phyloP scores from a whole-genome alignment of 2,888 invertebrate genomes.

The Romanomermis culicivorax region DNA sequence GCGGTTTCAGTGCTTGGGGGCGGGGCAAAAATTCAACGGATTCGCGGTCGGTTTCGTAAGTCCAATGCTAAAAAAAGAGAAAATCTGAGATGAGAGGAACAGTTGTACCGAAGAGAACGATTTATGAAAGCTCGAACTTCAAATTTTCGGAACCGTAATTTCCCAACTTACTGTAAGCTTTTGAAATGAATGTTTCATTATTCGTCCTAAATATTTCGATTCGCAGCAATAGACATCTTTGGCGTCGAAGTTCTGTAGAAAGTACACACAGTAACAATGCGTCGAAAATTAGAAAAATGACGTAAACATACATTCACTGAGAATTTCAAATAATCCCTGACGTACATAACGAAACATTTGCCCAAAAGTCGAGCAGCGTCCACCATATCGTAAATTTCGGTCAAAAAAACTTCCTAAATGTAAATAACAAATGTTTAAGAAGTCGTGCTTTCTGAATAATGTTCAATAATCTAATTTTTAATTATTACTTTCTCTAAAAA shows the following conservation, averaged over 20 bases:
- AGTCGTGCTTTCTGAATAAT: not conserved
- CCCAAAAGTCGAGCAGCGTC: constrained; percentile 64
- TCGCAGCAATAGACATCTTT: constrained; percentile 93
- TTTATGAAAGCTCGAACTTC: too few relatives aligned
- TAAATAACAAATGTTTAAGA: not conserved
- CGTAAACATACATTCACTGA: constrained; percentile 43
- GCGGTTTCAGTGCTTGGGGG: constrained; percentile 55
- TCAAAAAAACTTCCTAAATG: constrained; percentile 66
- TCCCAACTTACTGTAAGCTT: constrained; percentile 48
- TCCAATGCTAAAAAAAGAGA: constrained; percentile 21
- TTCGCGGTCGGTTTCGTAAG: constrained; percentile 27
- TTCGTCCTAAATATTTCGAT: constrained; percentile 66
- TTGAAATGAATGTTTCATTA: constrained; percentile 58
- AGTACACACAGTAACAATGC: too few relatives aligned
- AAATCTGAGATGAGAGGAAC: too few relatives aligned
- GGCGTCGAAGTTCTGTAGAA: constrained; percentile 49
- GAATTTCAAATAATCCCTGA: constrained; percentile 75
- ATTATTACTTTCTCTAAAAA: constrained; percentile 54
- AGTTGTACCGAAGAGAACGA: too few relatives aligned
- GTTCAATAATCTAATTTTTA: not conserved
- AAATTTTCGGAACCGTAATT: too few relatives aligned
- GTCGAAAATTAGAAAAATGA: not conserved
- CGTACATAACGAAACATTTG: constrained; percentile 73
- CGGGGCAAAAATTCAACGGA: constrained; percentile 44
- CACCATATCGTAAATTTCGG: constrained; percentile 60